Percentiles rank a stretch among this genome's conserved stretches.
These are phyloP conservation scores for Podarcis lilfordi DNA, from an alignment of 2,797 vertebrate genomes.

Conservation along the genomic window DNA sequence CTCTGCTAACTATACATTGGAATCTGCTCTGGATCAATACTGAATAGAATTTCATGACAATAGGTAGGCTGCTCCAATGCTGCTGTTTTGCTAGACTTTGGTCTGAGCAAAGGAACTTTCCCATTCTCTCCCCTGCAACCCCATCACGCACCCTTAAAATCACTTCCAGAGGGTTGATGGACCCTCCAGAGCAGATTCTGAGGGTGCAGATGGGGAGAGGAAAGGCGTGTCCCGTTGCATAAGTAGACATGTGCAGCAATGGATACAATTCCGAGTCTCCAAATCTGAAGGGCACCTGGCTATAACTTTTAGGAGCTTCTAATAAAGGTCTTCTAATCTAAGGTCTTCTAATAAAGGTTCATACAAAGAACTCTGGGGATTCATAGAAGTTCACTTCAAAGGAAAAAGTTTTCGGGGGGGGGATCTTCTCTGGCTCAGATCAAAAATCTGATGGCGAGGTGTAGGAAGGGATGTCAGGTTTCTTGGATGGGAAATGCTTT, in stretches of 20 bases:
- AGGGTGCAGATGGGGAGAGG: not conserved
- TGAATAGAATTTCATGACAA: no score
- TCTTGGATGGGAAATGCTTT: not conserved
- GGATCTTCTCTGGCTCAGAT: not conserved
- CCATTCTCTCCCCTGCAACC: no score
- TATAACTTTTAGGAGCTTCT: not conserved
- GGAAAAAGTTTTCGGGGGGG: not conserved
- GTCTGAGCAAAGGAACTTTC: no score
- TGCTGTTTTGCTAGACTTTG: no score
- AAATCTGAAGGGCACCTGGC: not conserved
- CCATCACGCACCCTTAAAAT: no score
- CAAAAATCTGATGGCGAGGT: not conserved
- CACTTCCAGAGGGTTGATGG: no score
- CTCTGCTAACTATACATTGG: no score
- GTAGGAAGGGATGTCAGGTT: not conserved
- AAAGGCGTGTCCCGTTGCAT: not conserved
- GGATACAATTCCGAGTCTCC: not conserved
- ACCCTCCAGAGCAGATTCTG: no score
- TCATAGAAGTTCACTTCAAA: not conserved
- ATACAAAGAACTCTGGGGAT: not conserved
- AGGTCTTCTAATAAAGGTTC: not conserved
- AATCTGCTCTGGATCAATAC: no score
- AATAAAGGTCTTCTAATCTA: not conserved
- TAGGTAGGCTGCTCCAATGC: no score
- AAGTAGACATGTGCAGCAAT: no score